Evolutionary conservation across 2,113 vertebrate genomes (phyloP), one percentile per base, ranked within the genome.

Genomic region (Notothenia coriiceps): DNA sequence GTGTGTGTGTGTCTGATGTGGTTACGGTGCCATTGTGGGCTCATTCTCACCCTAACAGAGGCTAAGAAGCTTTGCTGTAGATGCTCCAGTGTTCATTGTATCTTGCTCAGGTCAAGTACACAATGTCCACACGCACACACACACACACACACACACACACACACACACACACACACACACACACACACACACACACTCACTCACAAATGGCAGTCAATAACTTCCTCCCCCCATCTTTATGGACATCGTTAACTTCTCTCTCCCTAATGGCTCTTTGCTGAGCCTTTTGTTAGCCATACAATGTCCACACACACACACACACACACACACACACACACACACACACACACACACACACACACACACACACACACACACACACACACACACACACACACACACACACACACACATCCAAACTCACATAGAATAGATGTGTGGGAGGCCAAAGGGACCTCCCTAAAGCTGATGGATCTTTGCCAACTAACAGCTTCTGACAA

Each of bases 21-120:
- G 92, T 89, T 91, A 91, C 65, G 9, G 87, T 85, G 88, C 89
- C 92, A 94, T 93, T 93, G 89, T 93, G 78, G 90, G 91, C 91
- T 83, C 86, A 82, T 82, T 91, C 90, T 91, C 88, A 65, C 84
- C 85, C 83, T 86, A 92, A 86, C 88, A 75, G 79, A 71, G 76
- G 73, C 80, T 93, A 92, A 94, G 91, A 76, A 88, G 92, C 92
- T 94, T 94, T 90, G 65, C 80, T 6, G 72, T 84, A 35, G 82
- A 89, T 88, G 88, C 79, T 85, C 72, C 87, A 63, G 77, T 70
- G 60, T 56, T 81, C 87, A 90, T 92, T 88, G 87, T 88, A 72
- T 74, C 81, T 80, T 84, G 84, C 84, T 79, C 84, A 74, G 87
- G 86, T 88, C 88, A 92, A 79, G 82, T 80, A 86, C 80, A 91